Evolutionary conservation across 2,888 invertebrate species (phyloP).

Genomic region (Drosophila tanythrix): DNA sequence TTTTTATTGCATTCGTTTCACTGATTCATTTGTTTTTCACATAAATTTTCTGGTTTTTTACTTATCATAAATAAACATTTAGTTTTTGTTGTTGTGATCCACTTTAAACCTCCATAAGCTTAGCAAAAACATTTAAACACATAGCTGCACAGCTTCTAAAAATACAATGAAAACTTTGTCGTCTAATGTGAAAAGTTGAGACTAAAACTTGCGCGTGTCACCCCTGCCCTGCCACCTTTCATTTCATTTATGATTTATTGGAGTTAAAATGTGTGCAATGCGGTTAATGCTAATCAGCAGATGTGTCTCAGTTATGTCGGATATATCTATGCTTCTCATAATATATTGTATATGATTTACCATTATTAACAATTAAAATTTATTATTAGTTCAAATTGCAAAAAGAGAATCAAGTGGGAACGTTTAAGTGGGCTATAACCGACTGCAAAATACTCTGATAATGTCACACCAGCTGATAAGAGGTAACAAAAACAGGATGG

Average conservation of each 20-base stretch:
- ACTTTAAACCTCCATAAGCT: slow-evolving; percentile 64
- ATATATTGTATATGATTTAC: background rate
- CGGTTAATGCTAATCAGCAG: slow-evolving; percentile 8
- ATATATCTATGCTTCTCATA: background rate
- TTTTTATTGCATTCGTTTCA: slow-evolving; percentile 54
- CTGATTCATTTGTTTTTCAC: slow-evolving; percentile 51
- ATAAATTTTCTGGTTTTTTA: slow-evolving; percentile 11
- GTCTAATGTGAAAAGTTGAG: slow-evolving; percentile 39
- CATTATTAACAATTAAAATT: background rate
- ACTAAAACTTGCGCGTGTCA: background rate
- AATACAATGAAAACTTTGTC: slow-evolving; percentile 49
- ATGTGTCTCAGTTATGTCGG: background rate
- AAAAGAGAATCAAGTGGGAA: background rate
- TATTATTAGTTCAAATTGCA: background rate
- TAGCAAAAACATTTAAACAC: slow-evolving; percentile 12
- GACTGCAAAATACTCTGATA: background rate
- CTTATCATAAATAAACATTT: slow-evolving; percentile 50
- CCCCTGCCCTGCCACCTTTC: background rate
- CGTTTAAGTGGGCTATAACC: background rate
- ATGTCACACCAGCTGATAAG: background rate
- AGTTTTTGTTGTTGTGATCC: slow-evolving; percentile 67
- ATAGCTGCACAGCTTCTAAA: slow-evolving; percentile 39
- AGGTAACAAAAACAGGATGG: background rate
- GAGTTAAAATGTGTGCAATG: slow-evolving; percentile 61
- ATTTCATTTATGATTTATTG: slow-evolving; percentile 71